Conservation (phyloP, 2,888 invertebrate genomes). For the Trissolcus brochymenae region DNA sequence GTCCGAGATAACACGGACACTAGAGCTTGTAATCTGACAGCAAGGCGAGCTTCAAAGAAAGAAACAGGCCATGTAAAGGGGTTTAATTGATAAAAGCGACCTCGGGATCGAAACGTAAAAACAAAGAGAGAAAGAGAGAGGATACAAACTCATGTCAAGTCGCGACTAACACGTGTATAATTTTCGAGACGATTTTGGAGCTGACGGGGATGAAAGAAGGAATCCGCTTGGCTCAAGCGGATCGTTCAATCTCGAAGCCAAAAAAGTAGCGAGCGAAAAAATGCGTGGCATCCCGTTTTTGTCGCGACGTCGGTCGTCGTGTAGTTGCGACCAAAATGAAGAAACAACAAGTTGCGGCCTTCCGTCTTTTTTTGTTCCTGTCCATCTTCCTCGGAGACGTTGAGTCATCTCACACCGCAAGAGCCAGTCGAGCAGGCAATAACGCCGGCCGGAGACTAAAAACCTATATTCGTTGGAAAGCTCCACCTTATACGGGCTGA, state of each 20-base stretch:
- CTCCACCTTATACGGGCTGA: slow-evolving; percentile 62
- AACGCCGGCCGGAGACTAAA: slow-evolving; percentile 59
- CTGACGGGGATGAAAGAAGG: slow-evolving; percentile 3
- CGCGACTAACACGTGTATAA: no score
- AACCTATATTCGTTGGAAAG: slow-evolving; percentile 65
- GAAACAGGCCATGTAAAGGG: slow-evolving; percentile 41
- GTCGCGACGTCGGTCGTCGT: slow-evolving; percentile 6
- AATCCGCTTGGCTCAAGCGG: slow-evolving; percentile 6
- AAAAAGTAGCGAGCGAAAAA: slow-evolving; percentile 14
- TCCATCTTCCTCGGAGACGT: slow-evolving; percentile 33
- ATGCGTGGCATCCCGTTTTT: slow-evolving; percentile 16
- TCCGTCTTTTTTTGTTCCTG: slow-evolving; percentile 26
- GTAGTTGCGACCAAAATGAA: slow-evolving; percentile 23
- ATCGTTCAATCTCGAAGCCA: slow-evolving; percentile 4
- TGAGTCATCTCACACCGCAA: slow-evolving; percentile 49
- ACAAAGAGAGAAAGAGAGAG: no score
- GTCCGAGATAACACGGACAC: slow-evolving; percentile 42
- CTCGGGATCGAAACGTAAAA: not conserved
- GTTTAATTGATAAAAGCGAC: slow-evolving; percentile 48
- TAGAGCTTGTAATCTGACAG: slow-evolving; percentile 36
- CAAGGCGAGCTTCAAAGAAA: slow-evolving; percentile 26
- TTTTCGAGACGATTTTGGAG: not conserved
- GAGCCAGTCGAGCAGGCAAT: slow-evolving; percentile 42
- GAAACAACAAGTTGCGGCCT: slow-evolving; percentile 26
- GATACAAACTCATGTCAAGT: no score